Evolutionary conservation across 2,797 vertebrate species (phyloP).

Genomic region (Amblyraja radiata): DNA sequence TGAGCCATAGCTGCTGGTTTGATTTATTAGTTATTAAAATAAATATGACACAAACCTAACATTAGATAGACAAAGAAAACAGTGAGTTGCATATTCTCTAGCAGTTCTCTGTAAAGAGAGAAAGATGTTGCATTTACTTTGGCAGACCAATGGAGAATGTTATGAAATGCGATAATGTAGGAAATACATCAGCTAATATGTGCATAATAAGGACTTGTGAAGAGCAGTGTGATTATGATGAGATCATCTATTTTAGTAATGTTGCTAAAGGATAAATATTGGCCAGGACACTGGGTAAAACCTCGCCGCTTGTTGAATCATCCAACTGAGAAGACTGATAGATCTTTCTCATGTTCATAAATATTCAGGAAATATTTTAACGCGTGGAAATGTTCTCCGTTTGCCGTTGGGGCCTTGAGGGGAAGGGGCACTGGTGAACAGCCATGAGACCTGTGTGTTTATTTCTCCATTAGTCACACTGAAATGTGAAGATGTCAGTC

Average conservation of each 20-base stretch:
- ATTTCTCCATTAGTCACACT: neutral
- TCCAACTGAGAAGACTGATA: neutral
- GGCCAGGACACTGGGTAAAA: neutral
- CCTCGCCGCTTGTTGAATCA: neutral
- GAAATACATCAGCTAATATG: neutral
- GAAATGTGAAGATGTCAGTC: neutral
- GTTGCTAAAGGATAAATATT: neutral
- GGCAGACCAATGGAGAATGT: neutral
- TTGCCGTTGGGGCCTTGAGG: neutral
- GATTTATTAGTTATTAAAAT: neutral
- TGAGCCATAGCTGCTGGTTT: neutral
- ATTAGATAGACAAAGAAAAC: neutral
- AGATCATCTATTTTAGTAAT: neutral
- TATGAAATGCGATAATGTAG: neutral
- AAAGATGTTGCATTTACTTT: neutral
- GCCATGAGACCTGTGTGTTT: neutral
- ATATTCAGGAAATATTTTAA: neutral
- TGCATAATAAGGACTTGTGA: neutral
- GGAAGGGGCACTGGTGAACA: neutral
- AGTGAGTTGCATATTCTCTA: neutral
- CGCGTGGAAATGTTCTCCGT: neutral
- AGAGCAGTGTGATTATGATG: neutral
- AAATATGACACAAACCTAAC: neutral
- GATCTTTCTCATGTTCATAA: neutral
- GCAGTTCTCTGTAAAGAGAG: neutral